Evolutionary conservation across 2,888 invertebrate species (phyloP).

Genomic region (Lamellibrachia columna): DNA sequence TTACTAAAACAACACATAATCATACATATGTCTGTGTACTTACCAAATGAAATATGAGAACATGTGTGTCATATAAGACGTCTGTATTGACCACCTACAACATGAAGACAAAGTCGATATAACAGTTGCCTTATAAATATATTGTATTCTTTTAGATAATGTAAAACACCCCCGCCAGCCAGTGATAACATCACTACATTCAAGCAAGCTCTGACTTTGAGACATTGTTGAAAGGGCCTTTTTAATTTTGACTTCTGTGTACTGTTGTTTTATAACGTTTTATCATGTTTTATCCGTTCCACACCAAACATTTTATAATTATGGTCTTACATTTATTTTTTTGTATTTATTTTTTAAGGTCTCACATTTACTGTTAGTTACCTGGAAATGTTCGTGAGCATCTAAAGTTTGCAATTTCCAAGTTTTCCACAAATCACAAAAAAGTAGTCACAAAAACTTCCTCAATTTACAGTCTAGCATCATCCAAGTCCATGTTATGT

Average conservation of each 20-base stretch:
- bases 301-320: too few relatives aligned
- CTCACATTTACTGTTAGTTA: background rate
- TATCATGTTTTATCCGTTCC: too few relatives aligned
- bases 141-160: too few relatives aligned
- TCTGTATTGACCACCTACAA: constrained; percentile 63
- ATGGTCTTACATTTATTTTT: background rate
- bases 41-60: constrained; percentile 67
- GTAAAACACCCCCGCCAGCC: too few relatives aligned
- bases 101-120: background rate
- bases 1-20: background rate
- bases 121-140: background rate
- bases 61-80: constrained; percentile 60
- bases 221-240: too few relatives aligned
- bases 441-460: background rate
- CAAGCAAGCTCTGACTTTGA: too few relatives aligned
- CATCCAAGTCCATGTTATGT: background rate
- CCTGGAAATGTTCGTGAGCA: too few relatives aligned
- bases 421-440: background rate
- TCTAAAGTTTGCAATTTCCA: background rate
- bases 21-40: constrained; percentile 42
- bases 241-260: too few relatives aligned
- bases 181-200: too few relatives aligned
- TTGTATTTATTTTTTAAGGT: background rate
- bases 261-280: too few relatives aligned
- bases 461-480: too few relatives aligned